Conservation (phyloP, 1,140 invertebrate genomes). For the Drosophila truncata region DNA sequence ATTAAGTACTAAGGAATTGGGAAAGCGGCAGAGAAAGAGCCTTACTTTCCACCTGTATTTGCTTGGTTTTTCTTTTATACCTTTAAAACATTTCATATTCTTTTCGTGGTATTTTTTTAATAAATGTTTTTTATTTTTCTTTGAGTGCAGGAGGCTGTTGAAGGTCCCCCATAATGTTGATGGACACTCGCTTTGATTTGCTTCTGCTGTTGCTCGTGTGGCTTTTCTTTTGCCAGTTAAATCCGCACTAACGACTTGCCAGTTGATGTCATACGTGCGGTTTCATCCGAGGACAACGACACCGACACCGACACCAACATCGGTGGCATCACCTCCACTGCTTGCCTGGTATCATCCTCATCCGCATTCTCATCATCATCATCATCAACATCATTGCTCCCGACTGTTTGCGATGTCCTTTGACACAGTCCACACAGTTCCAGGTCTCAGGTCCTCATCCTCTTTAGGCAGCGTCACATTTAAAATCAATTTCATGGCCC, state of each 20-base stretch:
- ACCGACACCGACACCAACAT: slow-evolving; percentile 5
- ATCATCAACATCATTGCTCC: slow-evolving; percentile 29
- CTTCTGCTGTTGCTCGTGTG: slow-evolving; percentile 49
- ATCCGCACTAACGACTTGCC: slow-evolving; percentile 73
- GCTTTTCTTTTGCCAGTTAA: slow-evolving; percentile 56
- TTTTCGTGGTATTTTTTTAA: background rate
- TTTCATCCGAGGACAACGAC: slow-evolving; percentile 55
- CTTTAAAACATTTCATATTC: background rate
- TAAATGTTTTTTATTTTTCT: background rate
- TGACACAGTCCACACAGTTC: slow-evolving; percentile 18
- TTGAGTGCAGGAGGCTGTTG: slow-evolving; percentile 38
- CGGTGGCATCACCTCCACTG: slow-evolving; percentile 26
- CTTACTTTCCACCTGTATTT: too few species aligned
- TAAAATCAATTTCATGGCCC: slow-evolving; percentile 78
- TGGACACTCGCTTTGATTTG: slow-evolving; percentile 82
- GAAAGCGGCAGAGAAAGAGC: too few species aligned
- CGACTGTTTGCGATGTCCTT: slow-evolving; percentile 42
- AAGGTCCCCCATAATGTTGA: slow-evolving; percentile 74
- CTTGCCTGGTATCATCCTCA: slow-evolving; percentile 9
- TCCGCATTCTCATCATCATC: background rate
- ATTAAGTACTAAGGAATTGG: too few species aligned
- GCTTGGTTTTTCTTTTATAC: background rate
- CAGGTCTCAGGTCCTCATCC: slow-evolving; percentile 38
- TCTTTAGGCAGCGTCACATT: slow-evolving; percentile 66
- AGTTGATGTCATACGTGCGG: slow-evolving; percentile 75